phyloP scores from a whole-genome alignment of 2,888 invertebrate genomes.

The Stramonita haemastoma region DNA sequence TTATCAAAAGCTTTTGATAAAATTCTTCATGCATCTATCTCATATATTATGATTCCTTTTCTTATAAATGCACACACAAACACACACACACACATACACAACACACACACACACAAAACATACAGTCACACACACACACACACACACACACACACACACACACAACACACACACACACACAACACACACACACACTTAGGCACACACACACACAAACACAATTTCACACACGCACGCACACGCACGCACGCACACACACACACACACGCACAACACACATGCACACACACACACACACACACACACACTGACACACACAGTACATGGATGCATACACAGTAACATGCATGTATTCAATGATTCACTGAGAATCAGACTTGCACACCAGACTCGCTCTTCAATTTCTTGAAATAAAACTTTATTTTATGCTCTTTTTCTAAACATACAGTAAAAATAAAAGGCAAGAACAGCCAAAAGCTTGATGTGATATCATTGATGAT shows the following conservation, averaged over 20 bases:
- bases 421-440: too few relatives aligned
- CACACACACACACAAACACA: conserved; percentile 19
- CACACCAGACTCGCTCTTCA: too few relatives aligned
- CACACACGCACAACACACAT: background rate
- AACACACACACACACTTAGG: background rate
- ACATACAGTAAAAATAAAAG: too few relatives aligned
- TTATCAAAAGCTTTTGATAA: too few relatives aligned
- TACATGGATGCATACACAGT: too few relatives aligned
- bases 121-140: background rate
- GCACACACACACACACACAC: conserved; percentile 4
- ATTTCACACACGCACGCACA: background rate
- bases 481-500: too few relatives aligned
- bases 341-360: too few relatives aligned
- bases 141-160: background rate
- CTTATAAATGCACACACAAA: background rate
- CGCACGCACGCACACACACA: background rate
- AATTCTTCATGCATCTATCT: too few relatives aligned
- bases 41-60: background rate
- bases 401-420: too few relatives aligned
- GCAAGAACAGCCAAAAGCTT: too few relatives aligned
- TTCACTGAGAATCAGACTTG: too few relatives aligned
- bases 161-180: conserved; percentile 8
- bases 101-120: background rate
- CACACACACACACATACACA: background rate
- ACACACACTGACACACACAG: conserved; percentile 13